phyloP scores from a whole-genome alignment of 2,113 vertebrate species.

The Oryctolagus cuniculus region mOryCun1.1 NC_091440.1:61103001-61103500 shows the following conservation, averaged over 20 bases:
- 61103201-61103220: not conserved
- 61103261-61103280: not conserved
- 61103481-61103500: constrained; percentile 9
- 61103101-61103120: not conserved
- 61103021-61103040: not conserved
- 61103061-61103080: not conserved
- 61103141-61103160: not conserved
- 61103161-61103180: not conserved
- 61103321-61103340: not conserved
- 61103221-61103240: not conserved
- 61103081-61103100: constrained; percentile 10
- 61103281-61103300: not conserved
- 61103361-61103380: constrained; percentile 46
- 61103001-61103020: not conserved
- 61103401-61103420: not conserved
- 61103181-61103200: not conserved
- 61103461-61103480: not conserved
- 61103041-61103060: not conserved
- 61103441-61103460: constrained; percentile 28
- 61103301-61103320: not conserved
- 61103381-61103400: not conserved
- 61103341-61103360: constrained; percentile 25
- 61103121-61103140: not conserved
- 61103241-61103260: not conserved
- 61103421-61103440: not conserved